Evolutionary conservation across 2,888 invertebrate species (phyloP).

Genomic region (Hoplodrina ambigua): DNA sequence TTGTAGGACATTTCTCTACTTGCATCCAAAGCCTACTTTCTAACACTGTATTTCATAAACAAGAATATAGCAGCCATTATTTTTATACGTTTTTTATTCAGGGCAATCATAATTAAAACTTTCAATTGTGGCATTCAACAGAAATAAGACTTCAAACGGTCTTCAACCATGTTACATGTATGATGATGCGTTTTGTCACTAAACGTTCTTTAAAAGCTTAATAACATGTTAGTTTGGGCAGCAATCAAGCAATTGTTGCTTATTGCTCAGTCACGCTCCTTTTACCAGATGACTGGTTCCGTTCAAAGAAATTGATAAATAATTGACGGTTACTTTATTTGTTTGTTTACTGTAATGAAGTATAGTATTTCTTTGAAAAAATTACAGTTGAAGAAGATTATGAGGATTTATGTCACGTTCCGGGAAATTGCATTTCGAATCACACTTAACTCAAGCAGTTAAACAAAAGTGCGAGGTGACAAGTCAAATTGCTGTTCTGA

Average conservation of each 20-base stretch:
- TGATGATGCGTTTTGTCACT: constrained; percentile 72
- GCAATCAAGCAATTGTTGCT: constrained; percentile 73
- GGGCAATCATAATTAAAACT: constrained; percentile 59
- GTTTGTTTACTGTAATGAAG: constrained; percentile 71
- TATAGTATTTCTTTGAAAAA: neutral
- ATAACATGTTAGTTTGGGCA: constrained; percentile 74
- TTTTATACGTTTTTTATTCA: constrained; percentile 43
- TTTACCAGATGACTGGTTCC: constrained; percentile 69
- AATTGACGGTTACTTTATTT: constrained; percentile 71
- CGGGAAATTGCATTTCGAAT: constrained; percentile 26
- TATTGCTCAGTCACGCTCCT: constrained; percentile 73
- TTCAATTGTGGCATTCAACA: constrained; percentile 50
- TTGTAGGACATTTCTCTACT: constrained; percentile 63
- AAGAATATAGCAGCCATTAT: constrained; percentile 21
- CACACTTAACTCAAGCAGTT: constrained; percentile 41
- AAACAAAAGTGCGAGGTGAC: constrained; percentile 36
- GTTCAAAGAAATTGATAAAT: constrained; percentile 66
- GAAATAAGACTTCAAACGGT: constrained; percentile 60
- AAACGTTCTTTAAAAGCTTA: constrained; percentile 80
- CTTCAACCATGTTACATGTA: constrained; percentile 53
- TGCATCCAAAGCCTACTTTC: constrained; percentile 52
- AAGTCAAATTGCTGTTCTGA: constrained; percentile 52
- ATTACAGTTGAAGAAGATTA: neutral
- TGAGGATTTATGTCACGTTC: neutral
- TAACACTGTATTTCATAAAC: constrained; percentile 22